Percentiles rank a stretch among this genome's conserved stretches.
phyloP scores from a whole-genome alignment of 2,797 vertebrate species.

The Chrysocyon brachyurus region DNA sequence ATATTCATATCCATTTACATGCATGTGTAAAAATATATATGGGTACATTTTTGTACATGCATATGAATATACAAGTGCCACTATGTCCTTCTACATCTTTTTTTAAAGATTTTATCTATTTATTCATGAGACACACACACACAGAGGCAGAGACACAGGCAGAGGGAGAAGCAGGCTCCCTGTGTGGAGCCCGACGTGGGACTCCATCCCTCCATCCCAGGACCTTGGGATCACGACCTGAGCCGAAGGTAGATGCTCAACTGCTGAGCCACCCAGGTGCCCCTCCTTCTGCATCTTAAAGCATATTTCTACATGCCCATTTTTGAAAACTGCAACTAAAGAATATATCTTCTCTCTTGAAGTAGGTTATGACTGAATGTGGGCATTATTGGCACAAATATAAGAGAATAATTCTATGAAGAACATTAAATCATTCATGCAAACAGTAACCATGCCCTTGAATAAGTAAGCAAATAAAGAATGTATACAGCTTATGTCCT shows the following conservation, averaged over 20 bases:
- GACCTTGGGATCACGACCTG: no score
- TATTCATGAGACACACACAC: no score
- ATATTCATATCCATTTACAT: background rate
- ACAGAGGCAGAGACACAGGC: no score
- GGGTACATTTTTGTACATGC: background rate
- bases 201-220: no score
- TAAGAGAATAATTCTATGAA: background rate
- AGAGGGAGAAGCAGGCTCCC: no score
- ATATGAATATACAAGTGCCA: background rate
- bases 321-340: background rate
- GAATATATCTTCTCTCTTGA: background rate
- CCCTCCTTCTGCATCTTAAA: background rate
- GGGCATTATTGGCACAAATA: background rate
- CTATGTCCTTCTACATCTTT: background rate
- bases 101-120: no score
- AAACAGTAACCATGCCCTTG: background rate
- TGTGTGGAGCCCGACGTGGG: no score
- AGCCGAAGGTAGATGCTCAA: no score
- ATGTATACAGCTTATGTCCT: background rate
- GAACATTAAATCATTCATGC: background rate
- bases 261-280: no score
- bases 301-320: background rate
- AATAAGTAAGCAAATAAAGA: background rate
- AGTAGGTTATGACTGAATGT: background rate
- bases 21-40: background rate